Evolutionary conservation across 2,888 invertebrate species (phyloP), one percentile per base, ranked within the genome.

Genomic region (Rhingia rostrata): DNA sequence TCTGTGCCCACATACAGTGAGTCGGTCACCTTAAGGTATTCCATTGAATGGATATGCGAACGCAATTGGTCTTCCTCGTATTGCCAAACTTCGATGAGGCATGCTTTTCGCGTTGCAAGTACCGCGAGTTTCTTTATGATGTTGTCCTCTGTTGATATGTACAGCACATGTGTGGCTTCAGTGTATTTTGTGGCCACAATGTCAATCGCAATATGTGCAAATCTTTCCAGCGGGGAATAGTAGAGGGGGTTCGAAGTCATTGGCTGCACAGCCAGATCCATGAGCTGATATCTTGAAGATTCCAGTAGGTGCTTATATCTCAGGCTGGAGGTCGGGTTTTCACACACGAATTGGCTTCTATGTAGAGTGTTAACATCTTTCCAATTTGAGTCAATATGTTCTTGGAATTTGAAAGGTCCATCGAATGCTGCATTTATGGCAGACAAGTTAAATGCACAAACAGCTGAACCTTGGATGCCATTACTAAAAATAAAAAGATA

Each of bases 401-500:
- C 95, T 90, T 97, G 97, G 87, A 96, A 94, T 88, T 97, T 97
- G 92, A 96, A 97, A 0, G 96, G 95, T 0, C 98, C 98, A 66
- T 95, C 94, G 89, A 98, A 98, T 0, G 97, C 95, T 0, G 93
- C 92, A 81, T 95, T 94, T 35, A 98, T 95, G 0, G 97, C 93
- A 0, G 95, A 93, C 92, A 98, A 93, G 90, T 96, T 97, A 92
- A 96, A 98, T 3, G 97, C 95, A 90, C 98, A 98, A 4, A 98
- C 95, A 0, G 98, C 98, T 41, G 98, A 97, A 9, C 98, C 98
- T 4, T 95, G 94, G 87, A 98, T 97, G 89, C 97, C 95, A 90
- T 97, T 97, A 64, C 95, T 95, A 91, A 87, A 78, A 86, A 88
- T 6, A 70, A 22, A 80, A 83, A 30, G 10, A 6, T 47, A 60